Evolutionary conservation across 2,113 vertebrate genomes (phyloP), one percentile per base, ranked within the genome.

Genomic region (Leucopternis melanops): DNA sequence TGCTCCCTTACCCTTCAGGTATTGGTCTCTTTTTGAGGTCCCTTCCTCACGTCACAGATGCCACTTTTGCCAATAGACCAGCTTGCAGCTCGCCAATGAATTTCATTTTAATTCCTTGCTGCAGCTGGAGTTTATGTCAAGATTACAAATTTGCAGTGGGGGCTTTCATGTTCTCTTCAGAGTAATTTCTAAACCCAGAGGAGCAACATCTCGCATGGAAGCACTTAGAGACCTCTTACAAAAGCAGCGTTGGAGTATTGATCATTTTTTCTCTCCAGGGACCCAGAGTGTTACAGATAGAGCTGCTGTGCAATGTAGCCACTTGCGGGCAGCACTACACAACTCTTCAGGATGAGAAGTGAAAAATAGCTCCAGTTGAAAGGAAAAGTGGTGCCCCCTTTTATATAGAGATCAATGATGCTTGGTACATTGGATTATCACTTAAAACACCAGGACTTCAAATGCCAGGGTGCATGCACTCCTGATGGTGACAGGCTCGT

Each of bases 301-400:
- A 77, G 89, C 91, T 94, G 92, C 93, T 95, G 84, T 95, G 89
- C 92, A 47, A 59, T 78, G 85, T 73, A 95, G 81, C 96, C 96
- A 95, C 95, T 95, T 97, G 96, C 96, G 91, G 96, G 95, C 96
- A 97, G 96, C 94, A 94, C 90, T 87, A 91, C 91, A 96, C 97
- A 96, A 47, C 95, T 97, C 91, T 95, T 97, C 55, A 71, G 89
- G 84, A 90, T 62, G 74, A 92, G 75, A 86, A 96, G 87, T 91
- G 93, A 96, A 95, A 97, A 97, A 92, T 58, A 90, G 79, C 89
- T 94, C 66, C 87, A 89, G 87, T 32, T 94, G 94, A 96, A 94
- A 94, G 74, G 91, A 92, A 90, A 96, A 96, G 90, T 81, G 81
- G 90, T 95, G 89, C 91, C 94, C 95, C 63, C 82, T 95, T 95